These are phyloP conservation scores for Agelastica alni DNA, from an alignment of 2,888 invertebrate genomes.

Conservation along the genomic window DNA sequence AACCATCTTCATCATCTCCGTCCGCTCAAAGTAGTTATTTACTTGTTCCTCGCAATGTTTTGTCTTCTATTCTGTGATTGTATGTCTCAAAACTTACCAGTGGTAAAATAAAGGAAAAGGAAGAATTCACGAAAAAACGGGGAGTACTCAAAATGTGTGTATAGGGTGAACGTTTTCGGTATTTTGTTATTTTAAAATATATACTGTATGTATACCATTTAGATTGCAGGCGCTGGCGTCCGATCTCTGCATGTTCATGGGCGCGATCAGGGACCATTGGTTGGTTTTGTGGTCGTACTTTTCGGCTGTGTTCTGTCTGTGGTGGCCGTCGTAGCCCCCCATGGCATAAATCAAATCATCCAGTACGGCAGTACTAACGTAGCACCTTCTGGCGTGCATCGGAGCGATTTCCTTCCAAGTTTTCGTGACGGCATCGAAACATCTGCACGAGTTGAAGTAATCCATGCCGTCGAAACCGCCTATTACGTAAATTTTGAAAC, in stretches of 20 bases:
- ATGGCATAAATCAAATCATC: constrained; percentile 82
- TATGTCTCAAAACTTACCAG: no score
- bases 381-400: constrained; percentile 87
- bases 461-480: constrained; percentile 82
- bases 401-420: constrained; percentile 86
- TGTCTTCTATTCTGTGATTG: no score
- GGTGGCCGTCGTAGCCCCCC: constrained; percentile 87
- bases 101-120: no score
- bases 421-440: constrained; percentile 84
- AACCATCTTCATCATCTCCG: no score
- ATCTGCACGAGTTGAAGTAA: constrained; percentile 53
- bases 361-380: constrained; percentile 81
- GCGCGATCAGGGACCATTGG: constrained; percentile 85
- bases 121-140: no score
- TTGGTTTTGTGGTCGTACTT: constrained; percentile 81
- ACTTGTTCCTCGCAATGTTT: no score
- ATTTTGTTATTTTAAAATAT: no score
- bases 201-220: constrained; percentile 63
- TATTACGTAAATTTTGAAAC: constrained; percentile 82
- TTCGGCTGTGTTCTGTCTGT: constrained; percentile 85
- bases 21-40: no score
- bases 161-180: no score
- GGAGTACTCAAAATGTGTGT: no score
- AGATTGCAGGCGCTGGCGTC: constrained; percentile 90
- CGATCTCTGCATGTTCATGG: constrained; percentile 87